Evolutionary conservation across 2,888 invertebrate species (phyloP).

Genomic region (Drosophila paranaensis): DNA sequence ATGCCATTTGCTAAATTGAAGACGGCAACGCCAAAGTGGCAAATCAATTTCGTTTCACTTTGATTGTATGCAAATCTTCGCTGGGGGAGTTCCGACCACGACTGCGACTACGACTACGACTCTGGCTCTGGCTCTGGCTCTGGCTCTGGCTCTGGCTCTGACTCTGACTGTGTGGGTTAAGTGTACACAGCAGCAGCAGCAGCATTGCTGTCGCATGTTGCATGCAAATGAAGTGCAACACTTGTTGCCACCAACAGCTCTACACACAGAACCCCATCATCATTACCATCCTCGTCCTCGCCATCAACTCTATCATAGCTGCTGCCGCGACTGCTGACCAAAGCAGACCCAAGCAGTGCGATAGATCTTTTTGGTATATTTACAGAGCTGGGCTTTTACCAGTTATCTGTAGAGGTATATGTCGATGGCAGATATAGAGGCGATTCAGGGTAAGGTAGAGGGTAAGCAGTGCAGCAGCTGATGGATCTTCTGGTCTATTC

Average conservation of each 20-base stretch:
- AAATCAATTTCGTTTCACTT: conserved; percentile 75
- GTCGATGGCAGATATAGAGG: too few relatives aligned
- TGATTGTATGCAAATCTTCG: conserved; percentile 77
- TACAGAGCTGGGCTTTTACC: too few relatives aligned
- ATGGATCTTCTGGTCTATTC: too few relatives aligned
- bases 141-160: background rate
- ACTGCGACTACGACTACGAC: background rate
- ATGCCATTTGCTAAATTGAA: conserved; percentile 76
- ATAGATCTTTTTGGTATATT: background rate
- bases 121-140: background rate
- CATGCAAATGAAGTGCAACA: conserved; percentile 76
- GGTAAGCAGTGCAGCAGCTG: too few relatives aligned
- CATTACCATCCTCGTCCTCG: conserved; percentile 9
- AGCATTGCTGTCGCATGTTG: conserved; percentile 60
- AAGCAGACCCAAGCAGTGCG: background rate
- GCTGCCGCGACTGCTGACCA: background rate
- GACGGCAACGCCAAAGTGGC: conserved; percentile 66
- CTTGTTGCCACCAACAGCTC: conserved; percentile 61
- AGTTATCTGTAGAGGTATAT: too few relatives aligned
- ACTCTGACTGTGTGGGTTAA: background rate
- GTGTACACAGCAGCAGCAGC: conserved; percentile 1
- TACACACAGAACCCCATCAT: conserved; percentile 3
- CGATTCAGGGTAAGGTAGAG: too few relatives aligned
- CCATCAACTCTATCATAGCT: conserved; percentile 19
- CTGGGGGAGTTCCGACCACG: conserved; percentile 37